phyloP scores from a whole-genome alignment of 2,888 invertebrate genomes.

The Spodoptera exigua region DNA sequence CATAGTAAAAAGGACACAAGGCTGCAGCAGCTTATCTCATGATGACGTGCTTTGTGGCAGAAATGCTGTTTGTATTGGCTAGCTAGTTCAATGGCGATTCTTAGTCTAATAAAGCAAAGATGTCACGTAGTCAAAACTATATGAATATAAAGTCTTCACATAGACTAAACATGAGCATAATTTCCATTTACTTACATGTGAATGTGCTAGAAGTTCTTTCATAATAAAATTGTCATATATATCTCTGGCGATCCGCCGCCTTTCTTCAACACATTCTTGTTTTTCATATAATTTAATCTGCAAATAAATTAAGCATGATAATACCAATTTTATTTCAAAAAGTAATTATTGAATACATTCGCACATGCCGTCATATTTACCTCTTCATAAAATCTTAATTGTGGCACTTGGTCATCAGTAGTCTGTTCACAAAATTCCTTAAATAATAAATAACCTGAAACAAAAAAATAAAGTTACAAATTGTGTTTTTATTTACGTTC shows the following conservation, averaged over 20 bases:
- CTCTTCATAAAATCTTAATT: slow-evolving; percentile 99
- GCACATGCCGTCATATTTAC: slow-evolving; percentile 86
- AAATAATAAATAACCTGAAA: slow-evolving; percentile 98
- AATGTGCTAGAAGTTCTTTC: slow-evolving; percentile 99
- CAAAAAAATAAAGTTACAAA: slow-evolving; percentile 65
- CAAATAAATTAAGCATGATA: slow-evolving; percentile 70
- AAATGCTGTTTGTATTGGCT: slow-evolving; percentile 22
- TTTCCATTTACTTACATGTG: slow-evolving; percentile 94
- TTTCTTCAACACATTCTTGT: slow-evolving; percentile 98
- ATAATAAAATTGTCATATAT: slow-evolving; percentile 99
- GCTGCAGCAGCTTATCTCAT: slow-evolving; percentile 16
- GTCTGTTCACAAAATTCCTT: slow-evolving; percentile 99
- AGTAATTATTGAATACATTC: not conserved
- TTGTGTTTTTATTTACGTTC: slow-evolving; percentile 35
- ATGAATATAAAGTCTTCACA: slow-evolving; percentile 4
- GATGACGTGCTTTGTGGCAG: slow-evolving; percentile 3
- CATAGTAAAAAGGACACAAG: slow-evolving; percentile 20
- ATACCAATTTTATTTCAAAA: slow-evolving; percentile 6
- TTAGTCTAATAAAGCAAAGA: slow-evolving; percentile 9
- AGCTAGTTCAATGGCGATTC: not conserved
- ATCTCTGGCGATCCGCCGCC: slow-evolving; percentile 97
- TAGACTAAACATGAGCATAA: slow-evolving; percentile 12
- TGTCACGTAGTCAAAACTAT: slow-evolving; percentile 23
- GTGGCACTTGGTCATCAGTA: slow-evolving; percentile 98
- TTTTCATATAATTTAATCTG: slow-evolving; percentile 99